These are phyloP conservation scores for Cotesia congregata DNA, from an alignment of 2,888 invertebrate genomes.

Conservation along the genomic window DNA sequence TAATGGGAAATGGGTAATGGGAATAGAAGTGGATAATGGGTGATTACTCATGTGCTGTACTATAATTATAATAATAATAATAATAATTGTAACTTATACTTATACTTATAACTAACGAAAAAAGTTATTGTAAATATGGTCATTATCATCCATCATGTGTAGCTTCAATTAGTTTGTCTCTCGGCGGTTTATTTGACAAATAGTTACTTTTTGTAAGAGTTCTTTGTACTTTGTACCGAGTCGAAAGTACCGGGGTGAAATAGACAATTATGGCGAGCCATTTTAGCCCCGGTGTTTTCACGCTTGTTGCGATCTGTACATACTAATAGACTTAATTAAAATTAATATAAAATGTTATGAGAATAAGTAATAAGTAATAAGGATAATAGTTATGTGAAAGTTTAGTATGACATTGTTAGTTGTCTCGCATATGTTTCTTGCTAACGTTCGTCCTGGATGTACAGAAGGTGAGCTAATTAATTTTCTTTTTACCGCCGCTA, in stretches of 20 bases:
- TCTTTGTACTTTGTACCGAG: background rate
- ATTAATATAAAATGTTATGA: background rate
- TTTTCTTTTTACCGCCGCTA: constrained; percentile 26
- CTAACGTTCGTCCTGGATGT: constrained; percentile 69
- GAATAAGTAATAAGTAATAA: background rate
- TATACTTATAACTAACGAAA: background rate
- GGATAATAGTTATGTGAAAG: constrained; percentile 43
- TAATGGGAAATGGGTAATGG: constrained; percentile 59
- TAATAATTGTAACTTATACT: too few relatives aligned
- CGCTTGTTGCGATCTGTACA: too few relatives aligned
- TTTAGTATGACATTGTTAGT: constrained; percentile 71
- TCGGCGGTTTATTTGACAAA: background rate
- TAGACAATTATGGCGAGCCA: constrained; percentile 13
- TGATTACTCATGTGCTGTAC: background rate
- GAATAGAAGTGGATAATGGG: background rate
- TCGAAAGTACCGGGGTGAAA: constrained; percentile 44
- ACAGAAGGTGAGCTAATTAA: constrained; percentile 71
- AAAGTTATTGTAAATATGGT: constrained; percentile 3
- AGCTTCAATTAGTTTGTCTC: constrained; percentile 7
- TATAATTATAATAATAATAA: too few relatives aligned
- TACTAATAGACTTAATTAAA: too few relatives aligned
- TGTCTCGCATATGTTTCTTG: constrained; percentile 72
- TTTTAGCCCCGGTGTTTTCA: too few relatives aligned
- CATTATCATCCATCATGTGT: constrained; percentile 1
- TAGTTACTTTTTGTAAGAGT: background rate